These are phyloP conservation scores for Centruroides sculpturatus DNA, from an alignment of 1,140 invertebrate genomes.

Conservation along the genomic window DNA sequence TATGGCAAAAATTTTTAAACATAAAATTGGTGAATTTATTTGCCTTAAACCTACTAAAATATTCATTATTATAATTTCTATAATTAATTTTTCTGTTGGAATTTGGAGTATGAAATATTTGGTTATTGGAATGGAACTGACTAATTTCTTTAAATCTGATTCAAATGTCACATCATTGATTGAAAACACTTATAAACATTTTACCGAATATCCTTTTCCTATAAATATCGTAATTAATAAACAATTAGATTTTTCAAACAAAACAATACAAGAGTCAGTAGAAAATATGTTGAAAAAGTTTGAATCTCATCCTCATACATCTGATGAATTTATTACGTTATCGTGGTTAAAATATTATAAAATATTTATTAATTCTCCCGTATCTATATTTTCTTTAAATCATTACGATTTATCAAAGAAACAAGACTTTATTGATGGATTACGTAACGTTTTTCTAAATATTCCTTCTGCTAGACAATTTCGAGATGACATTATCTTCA, in stretches of 20 bases:
- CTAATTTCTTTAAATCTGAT: conserved; percentile 67
- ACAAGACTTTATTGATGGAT: conserved; percentile 39
- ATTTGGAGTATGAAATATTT: conserved; percentile 74
- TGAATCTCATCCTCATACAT: too few species aligned
- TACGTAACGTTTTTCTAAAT: too few species aligned
- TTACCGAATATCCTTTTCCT: conserved; percentile 74
- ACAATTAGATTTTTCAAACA: too few species aligned
- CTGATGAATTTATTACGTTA: too few species aligned
- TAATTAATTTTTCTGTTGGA: conserved; percentile 61
- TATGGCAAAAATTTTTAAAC: conserved; percentile 72
- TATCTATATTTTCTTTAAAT: conserved; percentile 41
- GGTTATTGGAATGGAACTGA: conserved; percentile 71
- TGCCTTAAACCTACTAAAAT: conserved; percentile 60
- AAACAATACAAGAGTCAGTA: too few species aligned
- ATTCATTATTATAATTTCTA: conserved; percentile 59
- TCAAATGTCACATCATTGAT: conserved; percentile 81
- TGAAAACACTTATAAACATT: conserved; percentile 71
- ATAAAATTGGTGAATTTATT: conserved; percentile 56
- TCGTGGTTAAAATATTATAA: conserved; percentile 37
- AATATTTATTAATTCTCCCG: conserved; percentile 53
- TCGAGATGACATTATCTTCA: conserved; percentile 69
- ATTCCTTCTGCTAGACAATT: conserved; percentile 26
- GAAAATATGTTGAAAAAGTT: too few species aligned
- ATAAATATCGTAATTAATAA: conserved; percentile 60
- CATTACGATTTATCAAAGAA: conserved; percentile 56